Base-by-base conservation (phyloP, 2,888 invertebrate species). In the Tiliacea aurago region DNA sequence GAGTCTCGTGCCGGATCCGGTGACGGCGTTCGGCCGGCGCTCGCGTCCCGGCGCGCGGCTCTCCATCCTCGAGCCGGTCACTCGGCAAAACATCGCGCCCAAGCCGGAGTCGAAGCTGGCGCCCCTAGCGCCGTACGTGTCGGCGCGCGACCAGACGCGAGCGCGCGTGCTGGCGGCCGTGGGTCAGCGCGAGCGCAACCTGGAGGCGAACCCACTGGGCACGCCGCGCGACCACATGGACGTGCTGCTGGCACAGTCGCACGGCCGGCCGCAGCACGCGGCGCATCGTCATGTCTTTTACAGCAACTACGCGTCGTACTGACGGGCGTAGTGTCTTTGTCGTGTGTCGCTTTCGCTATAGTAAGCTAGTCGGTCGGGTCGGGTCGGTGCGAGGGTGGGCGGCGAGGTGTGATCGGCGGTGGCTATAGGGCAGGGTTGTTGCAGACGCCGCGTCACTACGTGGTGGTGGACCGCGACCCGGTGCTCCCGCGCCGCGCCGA, bases 361-460 rank as follows among this genome's bases (percentile, higher is more conserved):
- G 91, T 87, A 73, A 84, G 91, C 90, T 90, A 90, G 91, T 89
- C 87, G 90, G 91, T 91, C 88, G 91, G 90, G 92, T 88, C 90
- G 92, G 93, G 92, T 88, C 90, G 92, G 93, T 91, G 93, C 91
- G 91, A 90, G 92, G 90, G 91, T 86, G 91, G 91, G 91, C 90
- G 90, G 91, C 87, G 90, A 92, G 90, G 90, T 90, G 90, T 88
- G 90, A 87, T 88, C 88, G 89, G 90, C 86, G 89, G 89, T 88
- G 89, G 90, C 89, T 88, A 89, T 84, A 94, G 93, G 91, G 93
- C 93, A 91, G 92, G 94, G 96, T 97, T 97, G 96, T 97, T 97
- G 96, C 97, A 98, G 98, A 98, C 98, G 96, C 98, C 98, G 96
- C 98, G 98, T 91, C 98, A 98, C 95, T 98, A 98, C 97, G 98